phyloP scores from a whole-genome alignment of 2,797 vertebrate genomes.

The Eleutherodactylus coqui region DNA sequence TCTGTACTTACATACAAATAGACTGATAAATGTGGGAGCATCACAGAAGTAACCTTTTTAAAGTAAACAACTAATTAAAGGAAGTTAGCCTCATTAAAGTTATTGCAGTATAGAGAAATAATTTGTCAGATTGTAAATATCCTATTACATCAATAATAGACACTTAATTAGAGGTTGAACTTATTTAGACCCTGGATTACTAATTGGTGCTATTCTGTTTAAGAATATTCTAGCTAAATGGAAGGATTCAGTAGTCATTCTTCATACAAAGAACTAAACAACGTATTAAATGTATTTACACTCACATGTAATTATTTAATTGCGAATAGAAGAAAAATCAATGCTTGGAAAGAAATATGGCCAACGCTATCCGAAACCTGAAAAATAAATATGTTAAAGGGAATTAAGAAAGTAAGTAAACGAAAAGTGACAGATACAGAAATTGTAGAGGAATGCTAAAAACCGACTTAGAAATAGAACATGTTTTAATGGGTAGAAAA shows the following conservation, averaged over 20 bases:
- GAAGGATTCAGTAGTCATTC: constrained; percentile 1
- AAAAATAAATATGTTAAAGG: neutral
- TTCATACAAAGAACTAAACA: neutral
- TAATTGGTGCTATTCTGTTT: constrained; percentile 11
- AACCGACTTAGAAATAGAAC: neutral
- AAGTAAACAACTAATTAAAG: constrained; percentile 49
- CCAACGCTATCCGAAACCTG: neutral
- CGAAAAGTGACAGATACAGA: neutral
- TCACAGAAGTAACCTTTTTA: constrained; percentile 31
- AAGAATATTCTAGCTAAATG: constrained; percentile 17
- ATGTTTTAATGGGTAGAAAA: no score
- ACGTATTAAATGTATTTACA: neutral
- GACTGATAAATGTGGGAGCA: constrained; percentile 41
- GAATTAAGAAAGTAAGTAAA: neutral
- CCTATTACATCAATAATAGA: constrained; percentile 44
- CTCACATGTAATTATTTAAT: neutral
- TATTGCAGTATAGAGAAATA: constrained; percentile 31
- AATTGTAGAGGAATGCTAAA: neutral
- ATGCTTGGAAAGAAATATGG: neutral
- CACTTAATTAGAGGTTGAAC: constrained; percentile 33
- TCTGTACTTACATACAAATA: constrained; percentile 20
- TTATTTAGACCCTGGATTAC: neutral
- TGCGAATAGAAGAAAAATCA: neutral
- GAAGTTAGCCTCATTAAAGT: constrained; percentile 22
- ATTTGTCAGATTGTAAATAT: constrained; percentile 45